These are phyloP conservation scores for Achatina immaculata DNA, from an alignment of 1,140 invertebrate species.

Conservation along the genomic window DNA sequence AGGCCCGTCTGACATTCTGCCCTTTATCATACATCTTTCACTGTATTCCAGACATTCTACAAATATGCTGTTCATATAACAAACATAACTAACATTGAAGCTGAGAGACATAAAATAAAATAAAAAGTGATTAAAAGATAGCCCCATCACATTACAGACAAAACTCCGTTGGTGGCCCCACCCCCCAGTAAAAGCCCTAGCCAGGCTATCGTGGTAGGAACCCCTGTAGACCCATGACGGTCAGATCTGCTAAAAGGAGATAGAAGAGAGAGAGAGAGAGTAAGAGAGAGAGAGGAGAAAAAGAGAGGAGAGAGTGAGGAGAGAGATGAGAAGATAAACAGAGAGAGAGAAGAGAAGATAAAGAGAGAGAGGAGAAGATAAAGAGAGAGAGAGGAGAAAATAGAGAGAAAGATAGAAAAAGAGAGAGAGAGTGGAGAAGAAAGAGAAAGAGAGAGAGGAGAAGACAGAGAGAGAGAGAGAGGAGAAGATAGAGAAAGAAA, in stretches of 20 bases:
- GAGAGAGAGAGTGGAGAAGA: conserved; percentile 24
- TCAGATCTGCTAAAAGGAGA: too few species aligned
- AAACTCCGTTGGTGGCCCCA: background rate
- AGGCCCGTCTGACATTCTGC: too few species aligned
- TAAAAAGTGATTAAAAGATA: conserved; percentile 16
- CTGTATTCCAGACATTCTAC: too few species aligned
- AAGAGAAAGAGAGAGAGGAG: conserved; percentile 29
- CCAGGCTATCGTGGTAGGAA: too few species aligned
- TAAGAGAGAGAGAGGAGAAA: conserved; percentile 8
- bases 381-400: conserved; percentile 10
- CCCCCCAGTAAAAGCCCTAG: background rate
- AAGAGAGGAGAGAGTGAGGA: background rate
- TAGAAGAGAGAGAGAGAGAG: conserved; percentile 12
- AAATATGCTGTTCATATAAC: too few species aligned
- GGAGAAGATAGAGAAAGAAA: background rate
- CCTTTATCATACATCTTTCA: too few species aligned
- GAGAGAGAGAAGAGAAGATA: background rate
- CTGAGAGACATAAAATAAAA: too few species aligned
- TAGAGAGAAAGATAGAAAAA: conserved; percentile 19
- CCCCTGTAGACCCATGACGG: too few species aligned
- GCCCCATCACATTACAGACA: background rate
- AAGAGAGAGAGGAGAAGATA: background rate
- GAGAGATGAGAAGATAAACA: background rate
- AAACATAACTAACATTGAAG: too few species aligned
- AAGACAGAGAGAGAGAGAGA: conserved; percentile 34